A percentile compares a stretch with the other conserved stretches of the same genome.
These are phyloP conservation scores for Rissa tridactyla DNA, from an alignment of 2,113 vertebrate species.

Conservation along the genomic window DNA sequence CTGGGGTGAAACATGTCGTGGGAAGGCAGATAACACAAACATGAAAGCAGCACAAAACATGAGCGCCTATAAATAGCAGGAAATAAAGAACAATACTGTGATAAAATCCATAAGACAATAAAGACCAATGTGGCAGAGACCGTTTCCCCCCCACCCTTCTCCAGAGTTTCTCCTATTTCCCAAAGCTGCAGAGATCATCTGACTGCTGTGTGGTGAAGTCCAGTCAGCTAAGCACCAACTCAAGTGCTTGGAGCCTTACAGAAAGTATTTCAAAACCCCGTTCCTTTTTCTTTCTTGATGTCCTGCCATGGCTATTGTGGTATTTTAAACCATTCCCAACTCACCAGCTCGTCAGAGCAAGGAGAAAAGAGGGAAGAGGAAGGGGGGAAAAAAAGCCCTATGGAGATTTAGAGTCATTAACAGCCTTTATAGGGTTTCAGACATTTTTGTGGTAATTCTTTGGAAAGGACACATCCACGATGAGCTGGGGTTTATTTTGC, in stretches of 20 bases:
- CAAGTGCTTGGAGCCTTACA: constrained; percentile 20
- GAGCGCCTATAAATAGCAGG: constrained; percentile 68
- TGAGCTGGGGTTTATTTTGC: constrained; percentile 53
- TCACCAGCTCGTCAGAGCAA: constrained; percentile 46
- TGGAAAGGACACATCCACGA: constrained; percentile 28
- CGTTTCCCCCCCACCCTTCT: constrained; percentile 52
- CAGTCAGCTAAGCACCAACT: constrained; percentile 30
- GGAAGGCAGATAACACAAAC: constrained; percentile 68
- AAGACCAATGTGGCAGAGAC: constrained; percentile 62
- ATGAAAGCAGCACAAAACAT: constrained; percentile 69
- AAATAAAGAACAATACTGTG: constrained; percentile 68
- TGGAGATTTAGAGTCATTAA: constrained; percentile 60
- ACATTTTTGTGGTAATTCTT: constrained; percentile 57
- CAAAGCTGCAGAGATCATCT: constrained; percentile 60
- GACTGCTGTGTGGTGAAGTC: constrained; percentile 19
- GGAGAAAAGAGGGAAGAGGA: constrained; percentile 26
- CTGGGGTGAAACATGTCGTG: constrained; percentile 52
- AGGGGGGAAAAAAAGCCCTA: not conserved
- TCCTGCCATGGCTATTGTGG: constrained; percentile 63
- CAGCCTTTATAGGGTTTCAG: constrained; percentile 55
- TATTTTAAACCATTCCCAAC: constrained; percentile 63
- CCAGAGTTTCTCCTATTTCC: constrained; percentile 63
- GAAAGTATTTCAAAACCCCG: constrained; percentile 54
- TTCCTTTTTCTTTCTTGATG: constrained; percentile 58
- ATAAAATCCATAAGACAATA: constrained; percentile 72